Base-by-base conservation (phyloP, 2,797 vertebrate species). In the Syngnathus acus region DNA sequence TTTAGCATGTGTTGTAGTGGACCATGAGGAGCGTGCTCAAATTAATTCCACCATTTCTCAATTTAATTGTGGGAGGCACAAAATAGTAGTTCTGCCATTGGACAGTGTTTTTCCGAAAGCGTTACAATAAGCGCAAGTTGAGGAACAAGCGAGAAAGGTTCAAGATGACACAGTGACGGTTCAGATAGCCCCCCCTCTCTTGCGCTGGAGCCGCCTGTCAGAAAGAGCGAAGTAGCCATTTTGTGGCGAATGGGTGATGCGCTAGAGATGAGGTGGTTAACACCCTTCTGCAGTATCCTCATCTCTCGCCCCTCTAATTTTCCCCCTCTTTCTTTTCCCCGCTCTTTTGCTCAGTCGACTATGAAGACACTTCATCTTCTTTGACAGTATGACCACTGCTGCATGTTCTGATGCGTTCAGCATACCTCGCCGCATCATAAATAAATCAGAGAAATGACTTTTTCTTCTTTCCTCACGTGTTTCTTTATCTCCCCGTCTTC, bases 371-470 rank as follows among this genome's bases (percentile, higher is more conserved):
- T 94, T 93, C 93, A 94, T 97, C 94, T 94, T 91, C 81, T 88
- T 91, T 94, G 94, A 95, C 95, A 95, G 93, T 93, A 93, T 95
- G 95, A 95, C 94, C 96, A 94, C 93, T 94, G 93, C 93, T 93
- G 94, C 92, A 91, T 92, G 88, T 93, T 94, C 93, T 93, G 93
- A 94, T 93, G 92, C 89, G 80, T 94, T 94, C 94, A 92, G 93
- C 93, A 94, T 94, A 94, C 94, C 94, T 96, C 94, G 93, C 92
- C 92, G 93, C 94, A 93, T 95, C 95, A 97, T 98, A 96, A 97
- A 98, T 98, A 98, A 96, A 97, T 90, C 94, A 95, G 94, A 94
- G 92, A 94, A 94, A 95, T 94, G 75, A 93, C 94, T 93, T 92
- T 90, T 90, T 88, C 81, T 90, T 88, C 85, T 82, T 80, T 73